A percentile compares a stretch with the other conserved stretches of the same genome.
Conservation (phyloP, 2,888 invertebrate genomes). For the Rhaphigaster nebulosa region DNA sequence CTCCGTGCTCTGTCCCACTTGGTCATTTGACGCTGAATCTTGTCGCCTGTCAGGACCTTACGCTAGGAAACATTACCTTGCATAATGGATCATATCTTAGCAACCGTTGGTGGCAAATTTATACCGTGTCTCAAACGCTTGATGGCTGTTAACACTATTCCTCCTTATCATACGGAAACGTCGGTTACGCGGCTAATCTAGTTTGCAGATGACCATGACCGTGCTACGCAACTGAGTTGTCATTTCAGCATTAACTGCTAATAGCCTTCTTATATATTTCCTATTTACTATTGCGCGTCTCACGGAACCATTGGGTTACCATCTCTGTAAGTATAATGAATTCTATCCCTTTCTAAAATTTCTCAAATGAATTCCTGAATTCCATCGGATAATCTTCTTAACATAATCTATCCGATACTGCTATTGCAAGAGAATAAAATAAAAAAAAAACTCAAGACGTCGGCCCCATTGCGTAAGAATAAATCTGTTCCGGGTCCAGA, state of each 20-base stretch:
- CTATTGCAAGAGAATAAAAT: not conserved
- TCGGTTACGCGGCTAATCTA: not conserved
- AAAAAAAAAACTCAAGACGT: not conserved
- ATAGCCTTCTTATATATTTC: no score
- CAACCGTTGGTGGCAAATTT: not conserved
- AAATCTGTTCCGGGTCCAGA: constrained; percentile 6
- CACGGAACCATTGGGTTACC: not conserved
- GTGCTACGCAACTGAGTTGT: not conserved
- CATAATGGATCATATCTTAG: constrained; percentile 14
- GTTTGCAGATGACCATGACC: not conserved
- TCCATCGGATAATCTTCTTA: not conserved
- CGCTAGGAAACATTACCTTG: not conserved
- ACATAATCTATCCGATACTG: not conserved
- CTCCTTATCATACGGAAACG: not conserved
- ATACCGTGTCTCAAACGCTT: not conserved
- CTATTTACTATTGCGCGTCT: no score
- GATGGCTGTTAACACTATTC: not conserved
- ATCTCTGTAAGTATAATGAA: not conserved
- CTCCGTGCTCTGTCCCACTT: not conserved
- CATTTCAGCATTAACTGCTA: not conserved
- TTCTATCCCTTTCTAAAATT: not conserved
- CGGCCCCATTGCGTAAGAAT: not conserved
- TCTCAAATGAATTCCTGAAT: not conserved
- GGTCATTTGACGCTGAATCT: not conserved
- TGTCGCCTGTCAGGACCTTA: not conserved